Conservation (phyloP, 2,888 invertebrate species). For the Gisinianus flammeolus region DNA sequence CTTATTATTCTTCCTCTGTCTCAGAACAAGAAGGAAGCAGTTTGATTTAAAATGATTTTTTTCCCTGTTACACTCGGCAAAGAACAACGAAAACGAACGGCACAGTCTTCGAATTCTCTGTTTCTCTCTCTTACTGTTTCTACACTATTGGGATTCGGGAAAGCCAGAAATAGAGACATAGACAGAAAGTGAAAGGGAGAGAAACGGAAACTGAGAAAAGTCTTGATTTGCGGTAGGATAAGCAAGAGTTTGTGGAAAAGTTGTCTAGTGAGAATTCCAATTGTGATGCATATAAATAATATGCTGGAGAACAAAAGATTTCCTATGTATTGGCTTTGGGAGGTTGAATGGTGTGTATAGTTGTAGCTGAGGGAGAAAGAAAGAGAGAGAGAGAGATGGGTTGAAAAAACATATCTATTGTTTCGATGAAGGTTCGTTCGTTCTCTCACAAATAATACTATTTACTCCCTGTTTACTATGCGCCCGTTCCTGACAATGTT, state of each 20-base stretch:
- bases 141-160: conserved; percentile 7
- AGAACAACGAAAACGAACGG: not conserved
- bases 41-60: conserved; percentile 21
- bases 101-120: not conserved
- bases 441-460: conserved; percentile 11
- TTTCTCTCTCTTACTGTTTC: not conserved
- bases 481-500: not conserved
- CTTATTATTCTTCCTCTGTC: conserved; percentile 11
- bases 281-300: conserved; percentile 18
- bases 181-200: not conserved
- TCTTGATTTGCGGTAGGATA: conserved; percentile 17
- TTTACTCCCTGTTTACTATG: conserved; percentile 1
- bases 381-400: not conserved
- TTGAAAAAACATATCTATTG: too few species aligned
- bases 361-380: not conserved
- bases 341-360: not conserved
- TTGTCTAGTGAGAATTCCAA: conserved; percentile 29
- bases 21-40: not conserved
- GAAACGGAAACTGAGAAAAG: not conserved
- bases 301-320: not conserved
- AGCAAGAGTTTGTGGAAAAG: conserved; percentile 15
- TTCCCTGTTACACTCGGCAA: not conserved
- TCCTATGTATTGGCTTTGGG: not conserved
- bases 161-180: not conserved
- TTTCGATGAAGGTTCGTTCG: too few species aligned